Evolutionary conservation across 2,888 invertebrate species (phyloP), one percentile per base, ranked within the genome.

Genomic region (Oxycera nigricornis): DNA sequence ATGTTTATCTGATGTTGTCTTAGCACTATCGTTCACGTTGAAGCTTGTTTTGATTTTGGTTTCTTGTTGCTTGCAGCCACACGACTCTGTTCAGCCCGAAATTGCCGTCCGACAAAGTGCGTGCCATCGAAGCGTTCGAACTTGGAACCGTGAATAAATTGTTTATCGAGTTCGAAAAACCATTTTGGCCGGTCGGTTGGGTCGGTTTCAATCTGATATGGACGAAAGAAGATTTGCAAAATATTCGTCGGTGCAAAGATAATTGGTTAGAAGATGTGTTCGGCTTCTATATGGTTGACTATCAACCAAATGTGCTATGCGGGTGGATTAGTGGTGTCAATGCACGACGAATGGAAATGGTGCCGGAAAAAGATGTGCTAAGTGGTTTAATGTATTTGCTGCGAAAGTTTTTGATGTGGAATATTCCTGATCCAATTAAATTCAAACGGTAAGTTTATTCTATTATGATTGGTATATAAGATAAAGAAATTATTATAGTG

Each of bases 271-370:
- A 87, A 79, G 89, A 89, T 78, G 86, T 93, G 11, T 89, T 90
- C 79, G 89, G 90, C 73, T 92, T 93, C 82, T 90, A 90, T 80
- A 86, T 88, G 6, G 88, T 91, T 4, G 89, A 89, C 78, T 87
- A 88, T 79, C 89, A 91, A 79, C 88, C 90, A 0, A 86, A 87
- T 35, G 85, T 91, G n/a, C 82, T 94, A 31, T 87, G 90, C 73
- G 92, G 89, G 0, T 93, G 93, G 92, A 86, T 92, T n/a, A 87
- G 88, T 62, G 92, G 92, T 1, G 83, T 87, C 57, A 88, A 88
- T 78, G 90, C 91, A 0, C 84, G 86, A 75, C 83, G 88, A 73
- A 88, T 91, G 83, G 94, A 94, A 82, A 82, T 82, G 1, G 80
- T 91, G 50, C 80, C 88, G 0, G 88, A 90, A 65, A 85, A 87